Evolutionary conservation across 37 sponge, comb jelly and placozoan species (phyloP), one percentile per base, ranked within the genome.

Genomic region (Spongilla lacustris): DNA sequence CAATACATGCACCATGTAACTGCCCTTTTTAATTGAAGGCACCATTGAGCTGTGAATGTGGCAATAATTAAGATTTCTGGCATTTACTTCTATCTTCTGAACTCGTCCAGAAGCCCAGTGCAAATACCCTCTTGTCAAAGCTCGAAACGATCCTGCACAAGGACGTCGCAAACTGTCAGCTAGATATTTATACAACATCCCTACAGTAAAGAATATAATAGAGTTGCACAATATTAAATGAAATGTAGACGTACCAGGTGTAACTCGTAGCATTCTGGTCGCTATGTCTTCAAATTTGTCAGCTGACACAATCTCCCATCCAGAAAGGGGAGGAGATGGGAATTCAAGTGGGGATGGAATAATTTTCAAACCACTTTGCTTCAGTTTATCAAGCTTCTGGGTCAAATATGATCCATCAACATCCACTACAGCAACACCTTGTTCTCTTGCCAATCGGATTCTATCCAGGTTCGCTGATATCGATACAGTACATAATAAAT

Each of bases 41-140:
- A 23, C 23, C 83, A 82, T 71, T 2, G 27, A 2, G 14, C 50
- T 38, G 1, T 41, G 13, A 22, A 82, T 34, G 38, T 82, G 83
- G 14, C 71, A 82, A 27, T 71, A 71, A 0, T 41, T 3, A 27
- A 74, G 73, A 70, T 82, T 24, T 4, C 37, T 46, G 9, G 41
- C 2, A 33, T 82, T 71, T 36, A 70, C 46, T 33, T 30, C 37
- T 4, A 82, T 4, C 17, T 24, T 25, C 23, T 41, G 11, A 1
- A 82, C 24, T 25, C 73, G 83, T 37, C 73, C 83, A 58, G 83
- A 82, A 26, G 71, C 71, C 83, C 83, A 82, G 71, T 82, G 83
- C 12, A 23, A 46, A 27, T 71, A 82, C 19, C 83, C 83, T n/a
- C 83, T 0, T 33, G 83, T 71, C 2, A 82, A 49, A 9, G 83